Evolutionary conservation across 2,797 vertebrate species (phyloP), one percentile per base, ranked within the genome.

Genomic region (Sylvilagus floridanus): DNA sequence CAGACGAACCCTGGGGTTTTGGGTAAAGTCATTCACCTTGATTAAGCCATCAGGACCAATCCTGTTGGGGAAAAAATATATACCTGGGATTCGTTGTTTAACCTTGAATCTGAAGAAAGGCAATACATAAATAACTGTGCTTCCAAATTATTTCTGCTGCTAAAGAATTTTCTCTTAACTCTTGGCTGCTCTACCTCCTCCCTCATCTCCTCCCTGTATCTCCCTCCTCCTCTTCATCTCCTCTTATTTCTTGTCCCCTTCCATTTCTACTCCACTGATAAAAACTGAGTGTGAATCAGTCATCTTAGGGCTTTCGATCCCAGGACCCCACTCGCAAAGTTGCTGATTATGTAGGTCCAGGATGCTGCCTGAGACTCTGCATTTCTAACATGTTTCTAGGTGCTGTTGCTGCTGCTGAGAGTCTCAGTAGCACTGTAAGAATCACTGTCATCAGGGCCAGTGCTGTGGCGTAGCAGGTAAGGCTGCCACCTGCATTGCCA

Each of bases 21-120:
- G 97, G 90, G 96, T 98, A 95, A 98, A 98, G 96, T 98, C 98
- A 77, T 68, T 97, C 96, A 98, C 97, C 83, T 97, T 98, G 97
- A 98, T 98, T 96, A 98, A 95, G 71, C 97, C 97, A 90, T 98
- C 98, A 71, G 97, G 97, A 85, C 97, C 98, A 93, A 97, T 98
- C 92, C 98, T 98, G 97, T 96, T 91, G 88, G 94, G 93, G 63
- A 35, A 92, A 84, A 96, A 96, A 95, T 14, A 89, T 9, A 77
- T 47, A 84, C 47, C 21, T 71, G 72, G 72, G 54, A 79, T 97
- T 94, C 97, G 65, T 68, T 26, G 32, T 57, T 72, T 89, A 85
- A 63, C 21, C 79, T 57, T 65, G 47, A 57, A 28, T 66, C 66
- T 86, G 57, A 90, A 95, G 57, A 81, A 92, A 66, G 73, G 75